Conservation (phyloP, 2,888 invertebrate species). For the Polietes domitor region DNA sequence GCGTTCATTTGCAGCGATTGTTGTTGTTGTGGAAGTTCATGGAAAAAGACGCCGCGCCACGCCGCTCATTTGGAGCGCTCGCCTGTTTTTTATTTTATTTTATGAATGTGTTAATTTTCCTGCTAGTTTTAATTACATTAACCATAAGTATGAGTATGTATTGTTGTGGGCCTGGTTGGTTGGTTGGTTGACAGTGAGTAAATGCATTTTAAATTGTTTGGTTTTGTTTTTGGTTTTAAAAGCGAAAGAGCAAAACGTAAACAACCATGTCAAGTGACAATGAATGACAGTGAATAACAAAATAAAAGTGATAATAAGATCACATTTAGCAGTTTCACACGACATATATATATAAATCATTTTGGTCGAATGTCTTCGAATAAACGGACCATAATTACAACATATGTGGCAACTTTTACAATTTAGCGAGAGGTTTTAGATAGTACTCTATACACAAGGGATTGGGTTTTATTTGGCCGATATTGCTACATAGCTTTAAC, state of each 20-base stretch:
- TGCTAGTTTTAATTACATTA: slow-evolving; percentile 36
- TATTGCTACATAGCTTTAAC: too few relatives aligned
- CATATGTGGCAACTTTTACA: background rate
- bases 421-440: background rate
- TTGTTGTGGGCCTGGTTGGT: slow-evolving; percentile 6
- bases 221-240: background rate
- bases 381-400: slow-evolving; percentile 1
- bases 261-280: slow-evolving; percentile 25
- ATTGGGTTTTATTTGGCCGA: too few relatives aligned
- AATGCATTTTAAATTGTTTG: slow-evolving; percentile 13
- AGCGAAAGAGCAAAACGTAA: background rate
- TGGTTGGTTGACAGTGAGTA: background rate
- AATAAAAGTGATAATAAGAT: slow-evolving; percentile 15
- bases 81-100: slow-evolving; percentile 20
- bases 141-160: background rate
- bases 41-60: background rate
- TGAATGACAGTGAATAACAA: slow-evolving; percentile 16
- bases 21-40: background rate
- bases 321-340: background rate
- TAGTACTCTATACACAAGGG: too few relatives aligned
- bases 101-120: slow-evolving; percentile 4
- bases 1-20: background rate
- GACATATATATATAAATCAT: background rate
- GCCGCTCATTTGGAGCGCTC: background rate
- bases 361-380: background rate